Percentiles rank a stretch among this genome's conserved stretches.
phyloP scores from a whole-genome alignment of 2,888 invertebrate genomes.

The Morpho helenor region DNA sequence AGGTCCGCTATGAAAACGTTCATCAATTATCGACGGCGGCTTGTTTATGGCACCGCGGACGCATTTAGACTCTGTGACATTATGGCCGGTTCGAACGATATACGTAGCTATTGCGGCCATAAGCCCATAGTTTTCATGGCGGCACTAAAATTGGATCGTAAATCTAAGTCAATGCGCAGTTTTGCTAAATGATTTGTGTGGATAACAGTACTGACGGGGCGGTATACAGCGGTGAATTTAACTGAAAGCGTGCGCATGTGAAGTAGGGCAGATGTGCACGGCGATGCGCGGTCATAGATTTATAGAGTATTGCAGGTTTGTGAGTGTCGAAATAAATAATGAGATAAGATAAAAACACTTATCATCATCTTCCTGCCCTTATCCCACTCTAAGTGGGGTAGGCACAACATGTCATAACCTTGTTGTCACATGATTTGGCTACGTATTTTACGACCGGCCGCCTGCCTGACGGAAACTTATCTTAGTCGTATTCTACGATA shows the following conservation, averaged over 20 bases:
- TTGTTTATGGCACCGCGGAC: slow-evolving; percentile 72
- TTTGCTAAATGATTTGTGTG: slow-evolving; percentile 13
- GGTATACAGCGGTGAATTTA: slow-evolving; percentile 15
- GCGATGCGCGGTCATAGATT: slow-evolving; percentile 32
- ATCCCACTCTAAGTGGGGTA: no score
- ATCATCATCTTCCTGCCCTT: no score
- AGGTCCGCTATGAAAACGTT: slow-evolving; percentile 70
- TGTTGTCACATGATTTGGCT: no score
- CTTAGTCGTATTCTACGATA: no score
- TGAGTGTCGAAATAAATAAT: no score
- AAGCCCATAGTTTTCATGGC: slow-evolving; percentile 18
- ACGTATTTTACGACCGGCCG: no score
- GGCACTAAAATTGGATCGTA: slow-evolving; percentile 21
- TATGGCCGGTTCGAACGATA: slow-evolving; percentile 22
- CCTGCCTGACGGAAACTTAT: no score
- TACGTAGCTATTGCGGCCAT: slow-evolving; percentile 14
- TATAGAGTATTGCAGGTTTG: no score
- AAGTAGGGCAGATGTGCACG: slow-evolving; percentile 29
- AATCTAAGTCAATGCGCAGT: slow-evolving; percentile 14
- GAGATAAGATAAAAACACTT: no score
- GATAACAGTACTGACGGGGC: slow-evolving; percentile 1
- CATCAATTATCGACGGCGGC: slow-evolving; percentile 74
- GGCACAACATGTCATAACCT: no score
- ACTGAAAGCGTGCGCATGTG: slow-evolving; percentile 25
- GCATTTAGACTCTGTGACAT: slow-evolving; percentile 68